phyloP scores from a whole-genome alignment of 2,113 vertebrate species.

The Quiscalus mexicanus region DNA sequence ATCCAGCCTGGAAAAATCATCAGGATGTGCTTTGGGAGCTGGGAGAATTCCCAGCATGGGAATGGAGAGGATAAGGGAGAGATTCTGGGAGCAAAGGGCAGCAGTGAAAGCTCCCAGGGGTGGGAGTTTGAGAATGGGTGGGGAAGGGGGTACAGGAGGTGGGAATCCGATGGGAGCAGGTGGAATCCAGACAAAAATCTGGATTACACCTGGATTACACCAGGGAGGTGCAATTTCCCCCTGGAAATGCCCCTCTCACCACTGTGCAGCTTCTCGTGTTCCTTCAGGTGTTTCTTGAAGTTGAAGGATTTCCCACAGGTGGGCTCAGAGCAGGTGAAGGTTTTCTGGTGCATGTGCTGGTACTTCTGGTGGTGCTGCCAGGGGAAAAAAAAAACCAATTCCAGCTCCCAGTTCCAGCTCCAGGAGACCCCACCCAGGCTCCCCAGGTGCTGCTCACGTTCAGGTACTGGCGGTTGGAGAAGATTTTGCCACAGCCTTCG shows the following conservation, averaged over 20 bases:
- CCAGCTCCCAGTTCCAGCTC: not conserved
- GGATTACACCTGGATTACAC: too few species aligned
- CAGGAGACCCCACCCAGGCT: not conserved
- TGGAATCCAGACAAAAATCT: not conserved
- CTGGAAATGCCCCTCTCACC: not conserved
- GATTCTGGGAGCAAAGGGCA: not conserved
- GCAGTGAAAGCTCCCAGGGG: not conserved
- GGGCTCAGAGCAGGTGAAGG: slow-evolving; percentile 78
- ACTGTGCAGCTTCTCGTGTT: not conserved
- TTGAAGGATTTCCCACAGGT: slow-evolving; percentile 82
- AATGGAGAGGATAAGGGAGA: not conserved
- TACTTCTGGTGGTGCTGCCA: slow-evolving; percentile 80
- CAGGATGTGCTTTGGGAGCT: fast-evolving
- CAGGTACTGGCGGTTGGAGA: slow-evolving; percentile 84
- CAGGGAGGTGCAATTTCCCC: not conserved
- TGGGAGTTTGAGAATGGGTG: not conserved
- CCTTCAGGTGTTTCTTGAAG: slow-evolving; percentile 84
- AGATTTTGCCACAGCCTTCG: slow-evolving; percentile 82
- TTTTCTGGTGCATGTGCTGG: slow-evolving; percentile 81
- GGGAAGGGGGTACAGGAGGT: too few species aligned
- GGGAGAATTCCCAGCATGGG: not conserved
- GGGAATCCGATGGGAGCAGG: not conserved
- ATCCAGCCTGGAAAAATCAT: not conserved
- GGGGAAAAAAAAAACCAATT: not conserved
- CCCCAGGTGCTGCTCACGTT: slow-evolving; percentile 69